These are phyloP conservation scores for Yponomeuta plumbellus DNA, from an alignment of 2,888 invertebrate genomes.

Conservation along the genomic window DNA sequence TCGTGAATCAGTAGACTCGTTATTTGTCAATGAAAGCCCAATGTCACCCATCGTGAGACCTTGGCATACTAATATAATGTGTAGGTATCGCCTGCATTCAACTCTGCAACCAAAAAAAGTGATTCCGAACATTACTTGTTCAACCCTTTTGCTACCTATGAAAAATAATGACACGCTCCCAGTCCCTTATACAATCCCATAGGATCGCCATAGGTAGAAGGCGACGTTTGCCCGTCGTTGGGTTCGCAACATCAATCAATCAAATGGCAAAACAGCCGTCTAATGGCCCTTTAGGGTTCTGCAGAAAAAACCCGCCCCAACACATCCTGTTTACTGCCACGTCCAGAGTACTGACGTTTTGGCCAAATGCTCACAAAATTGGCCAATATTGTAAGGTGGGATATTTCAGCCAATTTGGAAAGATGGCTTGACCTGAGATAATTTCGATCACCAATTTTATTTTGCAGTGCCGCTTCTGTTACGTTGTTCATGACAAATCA, in stretches of 20 bases:
- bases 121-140: too few species aligned
- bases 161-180: background rate
- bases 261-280: conserved; percentile 58
- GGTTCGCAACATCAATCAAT: conserved; percentile 51
- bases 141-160: too few species aligned
- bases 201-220: background rate
- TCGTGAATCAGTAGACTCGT: too few species aligned
- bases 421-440: background rate
- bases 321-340: conserved; percentile 6
- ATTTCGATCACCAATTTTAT: background rate
- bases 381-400: too few species aligned
- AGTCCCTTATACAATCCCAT: background rate
- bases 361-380: background rate
- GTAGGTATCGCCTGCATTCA: too few species aligned
- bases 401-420: background rate
- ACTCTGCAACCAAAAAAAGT: too few species aligned
- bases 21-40: too few species aligned
- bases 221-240: conserved; percentile 20
- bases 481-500: too few species aligned
- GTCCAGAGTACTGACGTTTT: background rate
- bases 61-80: too few species aligned
- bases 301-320: conserved; percentile 30
- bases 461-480: background rate
- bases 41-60: too few species aligned
- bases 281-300: conserved; percentile 57